Conservation (phyloP, 2,113 vertebrate genomes). For the Misgurnus mizolepis region DNA sequence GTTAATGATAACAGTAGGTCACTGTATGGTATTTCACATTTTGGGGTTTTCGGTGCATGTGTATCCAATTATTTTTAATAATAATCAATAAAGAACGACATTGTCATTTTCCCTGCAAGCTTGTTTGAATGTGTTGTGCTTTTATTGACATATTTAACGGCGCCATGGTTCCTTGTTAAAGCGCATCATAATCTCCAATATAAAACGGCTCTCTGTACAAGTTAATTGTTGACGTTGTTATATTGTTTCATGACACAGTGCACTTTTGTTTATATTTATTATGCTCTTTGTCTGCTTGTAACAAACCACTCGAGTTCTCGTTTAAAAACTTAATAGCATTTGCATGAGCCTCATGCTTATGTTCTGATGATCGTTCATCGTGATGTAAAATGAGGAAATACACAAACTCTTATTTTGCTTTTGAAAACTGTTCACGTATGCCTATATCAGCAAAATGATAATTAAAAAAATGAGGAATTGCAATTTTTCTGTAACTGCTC, state of each 20-base stretch:
- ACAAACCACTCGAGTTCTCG: background rate
- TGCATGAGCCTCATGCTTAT: background rate
- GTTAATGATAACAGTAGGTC: slow-evolving; percentile 71
- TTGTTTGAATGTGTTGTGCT: background rate
- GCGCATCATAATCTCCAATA: background rate
- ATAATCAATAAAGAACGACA: slow-evolving; percentile 85
- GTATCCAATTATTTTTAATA: slow-evolving; percentile 72
- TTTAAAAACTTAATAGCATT: background rate
- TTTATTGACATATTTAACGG: background rate
- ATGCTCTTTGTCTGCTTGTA: background rate
- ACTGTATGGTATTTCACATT: slow-evolving; percentile 74
- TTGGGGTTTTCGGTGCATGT: slow-evolving; percentile 86
- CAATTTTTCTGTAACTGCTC: too few relatives aligned
- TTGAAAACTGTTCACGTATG: too few relatives aligned
- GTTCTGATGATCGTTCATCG: background rate
- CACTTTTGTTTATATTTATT: background rate
- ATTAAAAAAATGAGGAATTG: too few relatives aligned
- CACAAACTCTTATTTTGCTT: background rate
- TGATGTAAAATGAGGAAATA: background rate
- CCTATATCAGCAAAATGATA: too few relatives aligned
- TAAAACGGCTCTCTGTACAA: background rate
- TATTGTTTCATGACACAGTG: background rate
- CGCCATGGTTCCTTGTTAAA: background rate
- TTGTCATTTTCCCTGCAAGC: slow-evolving; percentile 51
- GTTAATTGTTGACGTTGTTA: background rate